Evolutionary conservation across 1,140 invertebrate genomes (phyloP).

Genomic region (Ladona fulva): DNA sequence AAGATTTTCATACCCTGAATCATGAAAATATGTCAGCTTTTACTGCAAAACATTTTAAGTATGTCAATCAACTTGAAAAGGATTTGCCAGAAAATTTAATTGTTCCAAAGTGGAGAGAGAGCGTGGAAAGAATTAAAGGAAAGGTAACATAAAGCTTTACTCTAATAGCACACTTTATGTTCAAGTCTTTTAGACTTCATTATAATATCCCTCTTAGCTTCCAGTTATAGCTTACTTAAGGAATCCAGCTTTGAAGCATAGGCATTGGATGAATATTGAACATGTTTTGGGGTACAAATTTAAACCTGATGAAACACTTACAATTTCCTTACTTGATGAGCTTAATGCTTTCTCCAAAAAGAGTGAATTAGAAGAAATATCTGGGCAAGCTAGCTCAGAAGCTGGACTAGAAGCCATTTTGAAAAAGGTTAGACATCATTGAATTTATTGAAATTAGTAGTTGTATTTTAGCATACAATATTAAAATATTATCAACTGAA

Average conservation of each 20-base stretch:
- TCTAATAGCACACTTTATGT: slow-evolving; percentile 23
- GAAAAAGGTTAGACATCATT: slow-evolving; percentile 48
- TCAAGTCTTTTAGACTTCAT: background rate
- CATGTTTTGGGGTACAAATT: slow-evolving; percentile 60
- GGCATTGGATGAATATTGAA: slow-evolving; percentile 78
- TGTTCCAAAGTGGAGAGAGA: slow-evolving; percentile 59
- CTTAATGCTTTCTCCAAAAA: slow-evolving; percentile 58
- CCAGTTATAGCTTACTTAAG: slow-evolving; percentile 63
- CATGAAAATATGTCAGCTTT: slow-evolving; percentile 59
- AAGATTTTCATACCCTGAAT: slow-evolving; percentile 57
- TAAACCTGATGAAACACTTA: slow-evolving; percentile 52
- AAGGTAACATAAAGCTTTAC: slow-evolving; percentile 40
- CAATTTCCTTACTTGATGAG: slow-evolving; percentile 56
- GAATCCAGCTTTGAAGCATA: slow-evolving; percentile 59
- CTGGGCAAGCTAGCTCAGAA: slow-evolving; percentile 75
- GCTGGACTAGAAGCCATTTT: slow-evolving; percentile 65
- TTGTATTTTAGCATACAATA: too few species aligned
- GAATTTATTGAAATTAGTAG: too few species aligned
- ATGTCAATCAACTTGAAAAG: slow-evolving; percentile 65
- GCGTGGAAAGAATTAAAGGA: slow-evolving; percentile 64
- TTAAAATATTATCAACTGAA: too few species aligned
- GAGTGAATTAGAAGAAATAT: slow-evolving; percentile 70
- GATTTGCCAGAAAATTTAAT: slow-evolving; percentile 66
- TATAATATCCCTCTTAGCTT: slow-evolving; percentile 39
- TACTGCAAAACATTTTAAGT: slow-evolving; percentile 58